Base-by-base conservation (phyloP, 2,888 invertebrate genomes). In the Amiota communis region DNA sequence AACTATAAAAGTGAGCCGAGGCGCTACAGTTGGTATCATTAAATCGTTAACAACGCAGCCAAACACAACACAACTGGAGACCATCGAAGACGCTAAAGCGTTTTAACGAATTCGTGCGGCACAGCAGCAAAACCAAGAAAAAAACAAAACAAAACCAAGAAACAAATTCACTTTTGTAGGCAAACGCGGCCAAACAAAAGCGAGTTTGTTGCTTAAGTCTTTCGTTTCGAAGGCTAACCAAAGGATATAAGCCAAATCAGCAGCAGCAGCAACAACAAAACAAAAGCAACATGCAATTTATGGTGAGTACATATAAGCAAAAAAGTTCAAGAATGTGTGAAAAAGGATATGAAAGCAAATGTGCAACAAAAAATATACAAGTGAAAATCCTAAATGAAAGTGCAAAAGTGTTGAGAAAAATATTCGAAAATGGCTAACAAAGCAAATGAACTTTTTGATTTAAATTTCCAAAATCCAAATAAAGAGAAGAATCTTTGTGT, bases 41-140 rank as follows among this genome's bases (percentile, higher is more conserved):
- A 87, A 89, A 84, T 86, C 86, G 89, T 89, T 89, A 88, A 88
- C 89, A 87, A 86, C 84, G 80, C 82, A 85, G 82, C 86, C 79
- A 86, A 82, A 80, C 83, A 84, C 79, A 81, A 76, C 80, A 76
- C 78, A 78, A 78, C 78, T 76, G 76, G 74, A 75, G 46, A 36
- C 36, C 63, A 70, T 63, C 56, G 71, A 71, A 71, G 71, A 71
- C 65, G 75, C 84, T 78, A 77, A 81, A 75, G 77, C 79, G 80
- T 80, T 20, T n/a, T 12, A 49, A 48, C n/a, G 17, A 64, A 64
- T 76, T 78, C 81, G 78, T 81, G 77, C 78, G 78, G 77, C 76
- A 69, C 76, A 70, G 59, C 20, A 51, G 59, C 20, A 51, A 73
- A 63, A 74, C 71, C 74, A 15, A 61, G 65, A 23, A 36, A 61